Conservation (phyloP, 2,113 vertebrate genomes). For the Cynocephalus volans region DNA sequence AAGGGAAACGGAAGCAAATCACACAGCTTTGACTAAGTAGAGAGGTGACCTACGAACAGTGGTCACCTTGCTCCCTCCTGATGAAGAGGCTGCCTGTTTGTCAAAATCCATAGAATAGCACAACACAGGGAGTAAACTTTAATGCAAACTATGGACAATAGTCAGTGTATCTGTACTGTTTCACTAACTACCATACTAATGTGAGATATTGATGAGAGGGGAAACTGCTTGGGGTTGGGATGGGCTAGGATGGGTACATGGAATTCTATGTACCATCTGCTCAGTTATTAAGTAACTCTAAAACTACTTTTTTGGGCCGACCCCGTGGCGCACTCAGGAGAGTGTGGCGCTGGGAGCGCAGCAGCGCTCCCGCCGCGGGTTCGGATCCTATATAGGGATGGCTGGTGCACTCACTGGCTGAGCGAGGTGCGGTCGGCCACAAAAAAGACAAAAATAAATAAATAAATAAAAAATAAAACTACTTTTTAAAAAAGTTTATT, state of each 20-base stretch:
- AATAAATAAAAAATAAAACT: too few species aligned
- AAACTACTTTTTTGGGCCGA: too few species aligned
- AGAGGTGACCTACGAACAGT: not conserved
- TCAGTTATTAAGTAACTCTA: not conserved
- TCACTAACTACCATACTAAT: not conserved
- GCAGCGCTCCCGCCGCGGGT: too few species aligned
- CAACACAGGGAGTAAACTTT: not conserved
- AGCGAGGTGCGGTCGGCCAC: too few species aligned
- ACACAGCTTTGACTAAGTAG: not conserved
- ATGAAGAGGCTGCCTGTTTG: not conserved
- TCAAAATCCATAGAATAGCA: not conserved
- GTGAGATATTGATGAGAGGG: not conserved
- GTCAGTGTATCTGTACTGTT: not conserved
- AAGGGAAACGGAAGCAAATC: not conserved
- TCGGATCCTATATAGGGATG: too few species aligned
- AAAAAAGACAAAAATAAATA: too few species aligned
- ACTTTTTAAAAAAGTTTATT: too few species aligned
- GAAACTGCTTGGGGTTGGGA: not conserved
- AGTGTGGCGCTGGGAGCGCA: too few species aligned
- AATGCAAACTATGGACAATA: not conserved
- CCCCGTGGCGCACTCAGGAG: too few species aligned
- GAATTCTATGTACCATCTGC: too few species aligned
- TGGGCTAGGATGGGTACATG: not conserved
- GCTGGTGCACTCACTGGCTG: too few species aligned
- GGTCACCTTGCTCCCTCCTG: not conserved